Evolutionary conservation across 2,797 vertebrate genomes (phyloP), one percentile per base, ranked within the genome.

Genomic region (Coracias cyanogaster): DNA sequence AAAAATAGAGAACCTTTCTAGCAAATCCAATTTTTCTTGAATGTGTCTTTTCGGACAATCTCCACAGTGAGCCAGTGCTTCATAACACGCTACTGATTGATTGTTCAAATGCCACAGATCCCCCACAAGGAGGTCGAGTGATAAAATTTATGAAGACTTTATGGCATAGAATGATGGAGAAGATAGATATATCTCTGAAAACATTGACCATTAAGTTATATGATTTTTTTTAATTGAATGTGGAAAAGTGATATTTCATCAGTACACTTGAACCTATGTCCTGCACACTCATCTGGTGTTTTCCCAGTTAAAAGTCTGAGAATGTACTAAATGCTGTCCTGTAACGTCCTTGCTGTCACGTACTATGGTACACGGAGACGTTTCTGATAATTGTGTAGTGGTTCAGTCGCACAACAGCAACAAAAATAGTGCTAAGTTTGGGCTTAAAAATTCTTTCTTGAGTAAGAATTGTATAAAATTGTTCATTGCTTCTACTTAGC

Each of bases 61-160:
- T 71, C 70, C 15, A 6, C 82, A 83, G 48, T 65, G 71, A 87
- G 45, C 33, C 41, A 61, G 64, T 78, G 73, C 90, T 92, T 97
- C 82, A 64, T 89, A 94, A 86, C 21, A 66, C n/a, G 26, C n/a
- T 94, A 91, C 80, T 97, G 94, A 97, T 96, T 96, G 93, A 96
- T 93, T 94, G 93, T 94, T 95, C 86, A 83, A 74, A 74, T 92
- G 62, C 70, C 94, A 91, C 78, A 92, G n/a, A 85, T 93, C 73
- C 57, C 89, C 73, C 82, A 78, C n/a, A 60, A 81, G 73, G 89
- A 96, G 90, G 84, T 90, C 91, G 92, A 89, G 94, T 35, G 76
- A 86, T 51, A 72, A 79, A 93, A 77, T 90, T 90, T 73, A 64
- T 90, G 49, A 82, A 73, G 87, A 91, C 92, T 95, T 93, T 95